Base-by-base conservation (phyloP, 23 tunicate genomes). In the Oikopleura dioica region DNA sequence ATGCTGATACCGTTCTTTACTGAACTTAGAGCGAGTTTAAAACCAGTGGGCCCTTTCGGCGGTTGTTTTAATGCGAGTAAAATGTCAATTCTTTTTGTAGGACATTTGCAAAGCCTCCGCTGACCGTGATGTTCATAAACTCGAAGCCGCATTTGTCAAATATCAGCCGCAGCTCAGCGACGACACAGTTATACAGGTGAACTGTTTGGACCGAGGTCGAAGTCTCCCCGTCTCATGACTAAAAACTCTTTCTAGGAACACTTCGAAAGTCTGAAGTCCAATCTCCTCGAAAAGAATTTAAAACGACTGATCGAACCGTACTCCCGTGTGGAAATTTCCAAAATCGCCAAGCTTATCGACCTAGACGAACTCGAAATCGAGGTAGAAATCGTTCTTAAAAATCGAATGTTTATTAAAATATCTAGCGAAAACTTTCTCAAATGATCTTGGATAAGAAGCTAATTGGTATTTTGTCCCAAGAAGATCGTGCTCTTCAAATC, bases 371-470 rank as follows among this genome's bases (percentile, higher is more conserved):
- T 28, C 33, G 72, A 23, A 16, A 63, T 63, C 26, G 58, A 81
- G 79, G 91, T 85, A 38, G 75, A 82, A 12, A n/a, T n/a, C n/a
- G n/a, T n/a, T n/a, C n/a, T n/a, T n/a, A n/a, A n/a, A n/a, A n/a
- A n/a, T n/a, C n/a, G n/a, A n/a, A n/a, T n/a, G n/a, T n/a, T n/a
- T n/a, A n/a, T n/a, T n/a, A n/a, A n/a, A n/a, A n/a, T 12, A 21
- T 63, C 26, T 63, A 63, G 72, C 72, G 87, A 78, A 94, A 94
- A 67, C 78, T 94, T 30, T 94, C 99, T 0, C 99, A 94, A 81
- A 94, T 94, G 99, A 94, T 94, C 68, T 78, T 94, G 35, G 99
- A 94, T 82, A 94, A 94, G 75, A 94, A 94, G 58, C 83, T 94
- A 68, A 81, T 82, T 77, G 97, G 97, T 0, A 94, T 94, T 35